These are phyloP conservation scores for Cremastobaeus sp. DNA, from an alignment of 2,888 invertebrate genomes.

Conservation along the genomic window DNA sequence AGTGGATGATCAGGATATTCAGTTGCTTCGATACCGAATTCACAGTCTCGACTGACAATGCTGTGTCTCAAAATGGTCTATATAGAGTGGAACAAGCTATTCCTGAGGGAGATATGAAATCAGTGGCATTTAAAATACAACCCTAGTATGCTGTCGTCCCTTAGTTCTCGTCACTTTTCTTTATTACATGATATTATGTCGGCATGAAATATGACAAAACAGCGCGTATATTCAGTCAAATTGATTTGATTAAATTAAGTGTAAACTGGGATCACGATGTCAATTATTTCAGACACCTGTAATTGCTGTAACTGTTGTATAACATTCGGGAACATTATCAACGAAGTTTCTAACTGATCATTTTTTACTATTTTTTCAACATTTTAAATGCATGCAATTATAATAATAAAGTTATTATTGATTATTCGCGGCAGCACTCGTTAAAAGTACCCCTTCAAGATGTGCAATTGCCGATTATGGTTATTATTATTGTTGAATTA, in stretches of 20 bases:
- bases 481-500: no score
- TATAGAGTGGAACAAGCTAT: constrained; percentile 68
- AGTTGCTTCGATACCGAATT: constrained; percentile 43
- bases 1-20: background rate
- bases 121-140: constrained; percentile 77
- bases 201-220: constrained; percentile 30
- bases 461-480: no score
- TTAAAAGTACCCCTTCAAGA: no score
- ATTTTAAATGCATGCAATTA: no score
- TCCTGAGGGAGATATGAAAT: constrained; percentile 74
- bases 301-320: no score
- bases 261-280: no score
- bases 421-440: no score
- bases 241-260: background rate
- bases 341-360: no score
- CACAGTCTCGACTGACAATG: constrained; percentile 65
- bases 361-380: no score
- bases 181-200: constrained; percentile 38
- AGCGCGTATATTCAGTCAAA: constrained; percentile 15
- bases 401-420: no score
- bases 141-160: constrained; percentile 59
- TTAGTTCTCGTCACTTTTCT: constrained; percentile 20
- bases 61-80: constrained; percentile 64
- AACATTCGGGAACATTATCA: no score
- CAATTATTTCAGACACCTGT: no score